phyloP scores from a whole-genome alignment of 2,113 vertebrate species.

The Chaetodon trifascialis region DNA sequence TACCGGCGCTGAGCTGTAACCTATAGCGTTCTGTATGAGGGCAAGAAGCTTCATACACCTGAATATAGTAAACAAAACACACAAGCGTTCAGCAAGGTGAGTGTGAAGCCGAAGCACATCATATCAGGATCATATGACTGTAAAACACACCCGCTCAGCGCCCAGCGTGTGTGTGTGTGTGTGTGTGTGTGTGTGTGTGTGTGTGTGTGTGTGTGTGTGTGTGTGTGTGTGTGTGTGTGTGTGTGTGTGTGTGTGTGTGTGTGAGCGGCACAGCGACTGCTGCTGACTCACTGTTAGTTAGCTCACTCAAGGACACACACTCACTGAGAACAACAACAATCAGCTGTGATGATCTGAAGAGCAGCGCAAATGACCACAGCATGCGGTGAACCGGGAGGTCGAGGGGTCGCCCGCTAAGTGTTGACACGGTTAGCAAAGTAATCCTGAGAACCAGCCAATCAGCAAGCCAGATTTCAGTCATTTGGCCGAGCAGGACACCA shows the following conservation, averaged over 20 bases:
- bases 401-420: not conserved
- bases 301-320: slow-evolving; percentile 24
- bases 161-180: not conserved
- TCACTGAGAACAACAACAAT: slow-evolving; percentile 23
- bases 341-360: slow-evolving; percentile 17
- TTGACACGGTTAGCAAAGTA: not conserved
- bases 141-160: not conserved
- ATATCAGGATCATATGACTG: not conserved
- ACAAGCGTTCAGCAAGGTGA: not conserved
- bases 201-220: not conserved
- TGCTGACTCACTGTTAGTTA: slow-evolving; percentile 31
- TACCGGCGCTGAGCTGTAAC: not conserved
- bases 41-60: slow-evolving; percentile 4
- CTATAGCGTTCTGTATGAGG: not conserved
- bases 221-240: not conserved
- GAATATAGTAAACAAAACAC: slow-evolving; percentile 7
- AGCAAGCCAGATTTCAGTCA: not conserved
- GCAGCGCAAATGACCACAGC: slow-evolving; percentile 15
- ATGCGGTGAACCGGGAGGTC: slow-evolving; percentile 22
- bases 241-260: not conserved
- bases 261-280: slow-evolving; percentile 4
- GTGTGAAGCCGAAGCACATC: not conserved
- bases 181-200: not conserved
- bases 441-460: not conserved
- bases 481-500: slow-evolving; percentile 15